These are phyloP conservation scores for Anas flavirostris DNA, from an alignment of 2,797 vertebrate genomes.

Conservation along the genomic window DNA sequence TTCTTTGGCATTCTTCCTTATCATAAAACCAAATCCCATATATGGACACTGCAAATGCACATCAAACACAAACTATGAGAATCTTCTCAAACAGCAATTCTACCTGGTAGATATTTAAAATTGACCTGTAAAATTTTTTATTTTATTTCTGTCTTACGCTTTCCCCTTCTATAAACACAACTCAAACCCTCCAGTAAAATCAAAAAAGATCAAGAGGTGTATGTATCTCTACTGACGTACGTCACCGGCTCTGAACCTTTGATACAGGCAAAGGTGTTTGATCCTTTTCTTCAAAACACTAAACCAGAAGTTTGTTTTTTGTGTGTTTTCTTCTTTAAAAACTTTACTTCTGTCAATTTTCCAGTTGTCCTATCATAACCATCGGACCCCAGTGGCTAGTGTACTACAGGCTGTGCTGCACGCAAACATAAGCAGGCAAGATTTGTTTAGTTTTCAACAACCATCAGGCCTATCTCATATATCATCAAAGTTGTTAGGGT, in stretches of 20 bases:
- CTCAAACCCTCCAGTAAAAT: background rate
- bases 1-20: conserved; percentile 94
- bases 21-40: conserved; percentile 99
- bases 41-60: conserved; percentile 89
- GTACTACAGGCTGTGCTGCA: background rate
- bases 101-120: conserved; percentile 14
- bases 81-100: conserved; percentile 41
- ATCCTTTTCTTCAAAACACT: background rate
- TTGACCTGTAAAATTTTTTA: background rate
- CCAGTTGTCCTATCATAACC: background rate
- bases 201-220: background rate
- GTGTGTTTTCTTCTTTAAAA: background rate
- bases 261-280: background rate
- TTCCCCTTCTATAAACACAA: background rate
- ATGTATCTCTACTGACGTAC: background rate
- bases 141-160: background rate
- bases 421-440: rapidly evolving
- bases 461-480: background rate
- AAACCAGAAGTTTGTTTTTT: background rate
- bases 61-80: conserved; percentile 68
- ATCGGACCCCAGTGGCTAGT: background rate
- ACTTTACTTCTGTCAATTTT: background rate
- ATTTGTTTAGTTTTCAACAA: background rate
- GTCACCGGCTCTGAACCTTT: background rate
- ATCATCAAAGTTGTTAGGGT: background rate